Conservation (phyloP, 2,888 invertebrate genomes). For the Drosophila eohydei region DNA sequence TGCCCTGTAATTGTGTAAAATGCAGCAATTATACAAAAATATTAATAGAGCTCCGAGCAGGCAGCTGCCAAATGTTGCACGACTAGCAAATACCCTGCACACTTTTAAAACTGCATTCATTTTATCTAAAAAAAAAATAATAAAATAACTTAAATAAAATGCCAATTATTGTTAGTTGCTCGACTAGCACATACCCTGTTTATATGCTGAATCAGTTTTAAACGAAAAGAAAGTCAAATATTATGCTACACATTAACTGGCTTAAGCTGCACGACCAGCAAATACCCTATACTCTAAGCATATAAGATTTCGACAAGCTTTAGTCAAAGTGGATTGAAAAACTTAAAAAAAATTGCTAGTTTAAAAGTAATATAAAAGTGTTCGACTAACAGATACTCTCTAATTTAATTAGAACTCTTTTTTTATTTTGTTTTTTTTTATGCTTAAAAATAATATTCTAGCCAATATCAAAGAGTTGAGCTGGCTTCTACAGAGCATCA, state of each 20-base stretch:
- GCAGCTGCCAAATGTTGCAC: background rate
- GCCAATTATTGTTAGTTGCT: background rate
- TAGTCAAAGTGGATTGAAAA: background rate
- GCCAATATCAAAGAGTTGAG: background rate
- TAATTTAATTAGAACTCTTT: background rate
- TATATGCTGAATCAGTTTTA: background rate
- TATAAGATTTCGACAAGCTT: too few relatives aligned
- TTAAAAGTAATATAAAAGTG: background rate
- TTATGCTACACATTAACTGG: background rate
- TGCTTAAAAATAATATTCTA: background rate
- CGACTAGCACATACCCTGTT: background rate
- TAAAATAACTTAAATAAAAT: background rate
- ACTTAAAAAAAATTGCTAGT: too few relatives aligned
- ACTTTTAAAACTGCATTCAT: background rate
- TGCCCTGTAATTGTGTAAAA: background rate
- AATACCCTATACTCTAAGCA: background rate
- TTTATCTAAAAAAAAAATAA: background rate
- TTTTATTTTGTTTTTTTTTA: background rate
- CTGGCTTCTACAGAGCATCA: conserved; percentile 4
- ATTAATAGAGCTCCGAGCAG: too few relatives aligned
- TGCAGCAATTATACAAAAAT: background rate
- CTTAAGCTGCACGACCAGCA: background rate
- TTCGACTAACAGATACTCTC: background rate
- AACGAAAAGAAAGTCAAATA: background rate
- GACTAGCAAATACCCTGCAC: background rate